Base-by-base conservation (phyloP, 1,140 invertebrate genomes). In the Chelonus insularis region DNA sequence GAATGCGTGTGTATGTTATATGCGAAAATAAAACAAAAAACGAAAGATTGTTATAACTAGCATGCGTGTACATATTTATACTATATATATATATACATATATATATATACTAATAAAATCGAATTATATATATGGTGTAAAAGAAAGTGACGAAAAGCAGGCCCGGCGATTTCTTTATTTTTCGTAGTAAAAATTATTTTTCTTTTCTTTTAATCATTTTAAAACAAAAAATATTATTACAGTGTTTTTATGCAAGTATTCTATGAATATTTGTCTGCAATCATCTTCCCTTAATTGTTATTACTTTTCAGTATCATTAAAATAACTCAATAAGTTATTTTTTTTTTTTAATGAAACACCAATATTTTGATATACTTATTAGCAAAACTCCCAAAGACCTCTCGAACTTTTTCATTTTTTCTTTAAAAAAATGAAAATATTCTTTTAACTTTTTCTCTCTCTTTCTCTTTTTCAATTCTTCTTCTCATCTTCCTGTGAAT, bases 21-120 rank as follows among this genome's bases (percentile, higher is more conserved):
- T 23, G 21, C 23, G 20, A 54, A 23, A 23, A 51, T 47, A n/a
- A 25, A 59, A 0, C 12, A 58, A 20, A 51, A 59, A 16, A n/a
- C 23, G 41, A 51, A 60, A 25, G 36, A 43, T 60, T 60, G 57
- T 60, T 60, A 60, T 36, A 60, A 60, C 21, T 60, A 54, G 58
- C 58, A 60, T 60, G 58, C 21, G 58, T 60, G 58, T 60, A 60
- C 39, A 60, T 60, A 60, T 55, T 54, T 36, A 60, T 54, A 60
- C 50, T 41, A 52, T 25, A 51, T 37, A 37, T 50, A 51, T 39
- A 39, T 37, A 12, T 41, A 39, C 12, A 54, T 54, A 60, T 37
- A 51, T 39, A 39, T 50, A 39, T 51, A 39, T 36, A 29, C 12
- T 25, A 54, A 52, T 52, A 51, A 52, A 39, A 41, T 50, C 18